phyloP scores from a whole-genome alignment of 1,140 invertebrate genomes.

The Trichonephila clavata region DNA sequence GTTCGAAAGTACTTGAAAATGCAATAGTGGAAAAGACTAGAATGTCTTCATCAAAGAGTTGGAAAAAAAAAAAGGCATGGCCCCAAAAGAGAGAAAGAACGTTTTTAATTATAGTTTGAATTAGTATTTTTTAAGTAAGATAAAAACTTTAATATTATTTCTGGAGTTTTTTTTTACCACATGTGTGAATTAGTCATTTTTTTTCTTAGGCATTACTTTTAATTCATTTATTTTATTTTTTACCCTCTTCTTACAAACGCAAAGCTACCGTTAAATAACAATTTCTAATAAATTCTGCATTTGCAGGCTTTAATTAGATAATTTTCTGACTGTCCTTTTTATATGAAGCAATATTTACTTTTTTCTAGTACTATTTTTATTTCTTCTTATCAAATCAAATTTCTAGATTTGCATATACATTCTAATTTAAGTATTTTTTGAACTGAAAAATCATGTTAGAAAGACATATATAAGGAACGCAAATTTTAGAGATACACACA shows the following conservation, averaged over 20 bases:
- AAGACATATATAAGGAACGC: neutral
- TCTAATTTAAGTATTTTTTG: neutral
- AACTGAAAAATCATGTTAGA: neutral
- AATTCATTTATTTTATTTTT: conserved; percentile 6
- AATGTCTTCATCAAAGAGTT: neutral
- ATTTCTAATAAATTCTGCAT: neutral
- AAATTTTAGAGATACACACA: neutral
- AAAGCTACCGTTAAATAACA: neutral
- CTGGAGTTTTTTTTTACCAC: neutral
- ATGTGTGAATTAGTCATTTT: neutral
- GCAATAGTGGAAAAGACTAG: neutral
- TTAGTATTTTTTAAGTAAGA: conserved; percentile 8
- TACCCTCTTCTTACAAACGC: neutral
- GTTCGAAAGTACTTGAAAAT: neutral
- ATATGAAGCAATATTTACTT: neutral
- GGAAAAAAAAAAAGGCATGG: neutral
- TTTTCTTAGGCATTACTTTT: neutral
- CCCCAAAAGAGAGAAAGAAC: neutral
- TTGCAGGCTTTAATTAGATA: conserved; percentile 9
- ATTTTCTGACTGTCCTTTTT: neutral
- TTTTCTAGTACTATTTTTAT: neutral
- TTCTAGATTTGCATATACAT: neutral
- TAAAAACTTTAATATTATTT: neutral
- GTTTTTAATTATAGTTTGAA: conserved; percentile 54
- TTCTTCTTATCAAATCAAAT: neutral